Percentiles rank a stretch among this genome's conserved stretches.
Conservation (phyloP, 53 echinoderm and acorn worm genomes). For the Holothuria leucospilota region DNA sequence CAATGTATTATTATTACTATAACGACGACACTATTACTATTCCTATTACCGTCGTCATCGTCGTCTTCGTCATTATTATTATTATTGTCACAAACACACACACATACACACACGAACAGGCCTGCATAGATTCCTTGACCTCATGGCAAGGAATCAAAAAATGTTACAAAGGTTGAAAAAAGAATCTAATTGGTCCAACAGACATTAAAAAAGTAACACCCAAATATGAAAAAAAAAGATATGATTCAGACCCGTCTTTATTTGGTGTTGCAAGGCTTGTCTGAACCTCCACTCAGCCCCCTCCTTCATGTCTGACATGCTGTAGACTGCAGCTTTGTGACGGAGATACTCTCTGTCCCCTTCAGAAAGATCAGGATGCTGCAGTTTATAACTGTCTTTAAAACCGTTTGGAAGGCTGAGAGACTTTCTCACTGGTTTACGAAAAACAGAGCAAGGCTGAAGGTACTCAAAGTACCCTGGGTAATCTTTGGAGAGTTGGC, state of each 20-base stretch:
- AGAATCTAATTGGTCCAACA: no score
- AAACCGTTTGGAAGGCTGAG: constrained; percentile 76
- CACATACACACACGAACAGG: no score
- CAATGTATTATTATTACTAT: no score
- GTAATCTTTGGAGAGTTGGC: constrained; percentile 77
- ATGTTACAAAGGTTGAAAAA: no score
- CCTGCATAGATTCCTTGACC: no score
- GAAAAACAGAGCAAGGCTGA: constrained; percentile 75
- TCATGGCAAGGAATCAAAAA: no score
- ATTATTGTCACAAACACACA: no score
- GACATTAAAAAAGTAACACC: no score
- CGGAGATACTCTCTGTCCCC: constrained; percentile 88
- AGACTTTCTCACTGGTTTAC: constrained; percentile 67
- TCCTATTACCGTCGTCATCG: no score
- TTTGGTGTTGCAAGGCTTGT: constrained; percentile 74
- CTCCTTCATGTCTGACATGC: constrained; percentile 83
- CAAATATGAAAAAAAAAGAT: no score
- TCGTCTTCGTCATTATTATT: no score
- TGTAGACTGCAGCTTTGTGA: constrained; percentile 91
- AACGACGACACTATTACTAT: no score
- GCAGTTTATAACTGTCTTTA: constrained; percentile 79
- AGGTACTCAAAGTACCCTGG: constrained; percentile 86
- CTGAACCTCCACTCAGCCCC: constrained; percentile 75
- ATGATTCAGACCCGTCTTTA: constrained; percentile 70
- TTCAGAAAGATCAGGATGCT: constrained; percentile 77